Evolutionary conservation across 2,888 invertebrate genomes (phyloP).

Genomic region (Phlogophora meticulosa): DNA sequence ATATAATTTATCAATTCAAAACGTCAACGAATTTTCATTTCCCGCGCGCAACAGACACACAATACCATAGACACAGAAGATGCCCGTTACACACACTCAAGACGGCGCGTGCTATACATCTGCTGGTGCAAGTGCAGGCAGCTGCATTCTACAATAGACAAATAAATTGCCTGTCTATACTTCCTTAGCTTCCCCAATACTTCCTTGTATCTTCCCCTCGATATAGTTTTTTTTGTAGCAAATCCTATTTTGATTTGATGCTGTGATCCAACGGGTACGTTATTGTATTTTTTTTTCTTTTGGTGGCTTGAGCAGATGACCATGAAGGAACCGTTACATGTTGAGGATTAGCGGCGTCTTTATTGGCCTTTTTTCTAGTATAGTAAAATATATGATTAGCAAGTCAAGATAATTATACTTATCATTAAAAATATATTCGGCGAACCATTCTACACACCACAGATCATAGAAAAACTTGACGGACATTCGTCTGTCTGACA

Average conservation of each 20-base stretch:
- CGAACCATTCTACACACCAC: not conserved
- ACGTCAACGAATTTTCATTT: constrained; percentile 26
- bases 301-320: constrained; percentile 48
- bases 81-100: constrained; percentile 34
- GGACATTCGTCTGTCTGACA: too few relatives aligned
- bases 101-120: constrained; percentile 66
- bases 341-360: not conserved
- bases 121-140: constrained; percentile 64
- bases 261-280: constrained; percentile 50
- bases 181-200: constrained; percentile 35
- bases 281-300: constrained; percentile 45
- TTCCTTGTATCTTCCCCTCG: constrained; percentile 52
- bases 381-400: not conserved
- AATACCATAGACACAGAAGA: constrained; percentile 41
- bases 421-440: too few relatives aligned
- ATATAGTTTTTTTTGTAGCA: constrained; percentile 51
- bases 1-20: too few relatives aligned
- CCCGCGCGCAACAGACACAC: constrained; percentile 23
- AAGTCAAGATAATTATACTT: too few relatives aligned
- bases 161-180: constrained; percentile 50
- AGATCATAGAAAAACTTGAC: not conserved
- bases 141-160: constrained; percentile 59
- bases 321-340: constrained; percentile 41
- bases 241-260: constrained; percentile 55
- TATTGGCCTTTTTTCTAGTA: not conserved